phyloP scores from a whole-genome alignment of 2,888 invertebrate genomes.

The Tiliacea citrago region DNA sequence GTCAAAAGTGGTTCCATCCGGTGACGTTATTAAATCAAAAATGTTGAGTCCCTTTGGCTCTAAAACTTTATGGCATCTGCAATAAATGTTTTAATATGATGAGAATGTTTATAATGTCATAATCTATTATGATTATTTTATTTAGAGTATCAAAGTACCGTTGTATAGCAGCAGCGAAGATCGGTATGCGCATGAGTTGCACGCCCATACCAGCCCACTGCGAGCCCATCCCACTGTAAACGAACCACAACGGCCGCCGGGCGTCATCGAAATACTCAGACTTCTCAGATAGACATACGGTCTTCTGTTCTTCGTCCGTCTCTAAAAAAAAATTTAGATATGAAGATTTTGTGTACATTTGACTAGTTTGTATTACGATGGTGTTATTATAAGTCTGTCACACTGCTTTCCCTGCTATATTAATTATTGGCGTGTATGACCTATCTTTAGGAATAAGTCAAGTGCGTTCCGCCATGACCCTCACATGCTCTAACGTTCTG shows the following conservation, averaged over 20 bases:
- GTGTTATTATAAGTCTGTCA: neutral
- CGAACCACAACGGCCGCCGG: slow-evolving; percentile 92
- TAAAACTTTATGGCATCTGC: slow-evolving; percentile 89
- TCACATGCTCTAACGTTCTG: neutral
- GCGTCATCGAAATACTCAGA: slow-evolving; percentile 88
- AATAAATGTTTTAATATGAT: slow-evolving; percentile 37
- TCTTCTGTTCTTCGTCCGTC: slow-evolving; percentile 70
- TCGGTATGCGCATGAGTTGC: slow-evolving; percentile 91
- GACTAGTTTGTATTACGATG: neutral
- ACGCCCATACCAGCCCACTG: slow-evolving; percentile 93
- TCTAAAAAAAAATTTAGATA: slow-evolving; percentile 56
- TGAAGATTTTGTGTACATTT: neutral
- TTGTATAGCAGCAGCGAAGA: slow-evolving; percentile 90
- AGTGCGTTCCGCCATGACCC: neutral
- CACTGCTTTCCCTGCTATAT: neutral
- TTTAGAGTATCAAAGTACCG: slow-evolving; percentile 66
- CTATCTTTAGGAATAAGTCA: neutral
- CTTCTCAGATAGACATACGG: slow-evolving; percentile 84
- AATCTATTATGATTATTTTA: neutral
- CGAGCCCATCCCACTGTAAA: slow-evolving; percentile 94
- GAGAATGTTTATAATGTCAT: neutral
- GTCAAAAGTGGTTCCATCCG: slow-evolving; percentile 87
- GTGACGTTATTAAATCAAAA: slow-evolving; percentile 91
- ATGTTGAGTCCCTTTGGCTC: slow-evolving; percentile 92
- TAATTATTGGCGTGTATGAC: neutral